Evolutionary conservation across 2,888 invertebrate species (phyloP).

Genomic region (Chrysolina oricalcia): DNA sequence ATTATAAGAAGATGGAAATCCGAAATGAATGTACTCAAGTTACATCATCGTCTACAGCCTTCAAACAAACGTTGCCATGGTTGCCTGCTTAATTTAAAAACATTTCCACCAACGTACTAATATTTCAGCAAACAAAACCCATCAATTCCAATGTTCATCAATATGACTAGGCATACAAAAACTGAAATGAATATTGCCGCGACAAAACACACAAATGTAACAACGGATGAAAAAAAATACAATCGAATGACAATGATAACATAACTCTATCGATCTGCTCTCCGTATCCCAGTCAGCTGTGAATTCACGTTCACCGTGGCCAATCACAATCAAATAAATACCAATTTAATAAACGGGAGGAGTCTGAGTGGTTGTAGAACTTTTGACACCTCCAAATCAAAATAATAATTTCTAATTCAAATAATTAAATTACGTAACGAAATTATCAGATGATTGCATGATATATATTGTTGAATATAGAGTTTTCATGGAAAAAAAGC

Average conservation of each 20-base stretch:
- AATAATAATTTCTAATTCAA: slow-evolving; percentile 49
- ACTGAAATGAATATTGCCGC: slow-evolving; percentile 26
- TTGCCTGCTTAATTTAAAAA: neutral
- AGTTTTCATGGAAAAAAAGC: neutral
- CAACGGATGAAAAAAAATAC: slow-evolving; percentile 35
- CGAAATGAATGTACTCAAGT: too few relatives aligned
- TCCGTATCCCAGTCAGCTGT: slow-evolving; percentile 58
- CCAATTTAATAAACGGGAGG: slow-evolving; percentile 56
- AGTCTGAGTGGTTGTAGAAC: slow-evolving; percentile 63
- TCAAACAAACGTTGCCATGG: too few relatives aligned
- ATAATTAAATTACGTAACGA: slow-evolving; percentile 22
- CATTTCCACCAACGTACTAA: slow-evolving; percentile 3
- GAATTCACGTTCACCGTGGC: slow-evolving; percentile 60
- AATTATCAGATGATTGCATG: slow-evolving; percentile 41
- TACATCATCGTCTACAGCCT: too few relatives aligned
- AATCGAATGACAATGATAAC: slow-evolving; percentile 50
- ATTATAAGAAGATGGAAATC: too few relatives aligned
- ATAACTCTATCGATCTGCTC: slow-evolving; percentile 60
- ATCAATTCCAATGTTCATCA: slow-evolving; percentile 33
- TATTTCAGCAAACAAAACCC: slow-evolving; percentile 32
- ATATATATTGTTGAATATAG: slow-evolving; percentile 17
- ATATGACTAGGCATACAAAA: slow-evolving; percentile 23
- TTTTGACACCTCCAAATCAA: slow-evolving; percentile 60
- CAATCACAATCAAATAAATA: slow-evolving; percentile 63
- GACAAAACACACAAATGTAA: slow-evolving; percentile 51